These are phyloP conservation scores for Thunnus thynnus DNA, from an alignment of 2,113 vertebrate species.

Conservation along the genomic window DNA sequence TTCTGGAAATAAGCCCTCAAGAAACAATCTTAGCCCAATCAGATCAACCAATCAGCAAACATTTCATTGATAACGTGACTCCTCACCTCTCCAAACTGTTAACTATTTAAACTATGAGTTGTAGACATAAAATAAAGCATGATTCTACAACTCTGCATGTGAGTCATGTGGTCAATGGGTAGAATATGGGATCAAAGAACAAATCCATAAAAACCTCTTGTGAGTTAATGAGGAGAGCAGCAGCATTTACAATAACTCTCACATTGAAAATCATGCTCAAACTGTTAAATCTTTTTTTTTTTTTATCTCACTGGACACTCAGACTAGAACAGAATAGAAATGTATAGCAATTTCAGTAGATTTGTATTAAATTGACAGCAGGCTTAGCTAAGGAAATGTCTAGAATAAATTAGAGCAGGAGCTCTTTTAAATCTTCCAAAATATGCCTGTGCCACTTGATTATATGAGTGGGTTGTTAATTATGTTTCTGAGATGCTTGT, in stretches of 20 bases:
- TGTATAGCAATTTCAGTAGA: background rate
- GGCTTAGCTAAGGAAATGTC: conserved; percentile 13
- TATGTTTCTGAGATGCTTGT: conserved; percentile 46
- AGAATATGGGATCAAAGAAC: conserved; percentile 6
- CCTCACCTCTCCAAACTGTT: background rate
- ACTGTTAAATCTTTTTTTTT: background rate
- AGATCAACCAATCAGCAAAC: background rate
- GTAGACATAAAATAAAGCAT: background rate
- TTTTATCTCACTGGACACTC: background rate
- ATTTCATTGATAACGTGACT: background rate
- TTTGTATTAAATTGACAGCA: background rate
- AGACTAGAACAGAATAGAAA: background rate
- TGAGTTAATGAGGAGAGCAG: background rate
- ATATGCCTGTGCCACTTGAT: conserved; percentile 24
- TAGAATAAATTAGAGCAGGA: background rate
- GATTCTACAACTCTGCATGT: background rate
- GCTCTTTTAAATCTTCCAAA: background rate
- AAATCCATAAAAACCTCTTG: conserved; percentile 8
- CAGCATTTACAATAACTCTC: background rate
- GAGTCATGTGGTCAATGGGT: background rate
- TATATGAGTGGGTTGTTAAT: conserved; percentile 29
- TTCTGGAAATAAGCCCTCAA: background rate
- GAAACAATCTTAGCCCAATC: background rate
- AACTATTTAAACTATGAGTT: background rate
- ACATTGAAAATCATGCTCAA: background rate